Conservation (phyloP, 2,888 invertebrate species). For the Furcula furcula region DNA sequence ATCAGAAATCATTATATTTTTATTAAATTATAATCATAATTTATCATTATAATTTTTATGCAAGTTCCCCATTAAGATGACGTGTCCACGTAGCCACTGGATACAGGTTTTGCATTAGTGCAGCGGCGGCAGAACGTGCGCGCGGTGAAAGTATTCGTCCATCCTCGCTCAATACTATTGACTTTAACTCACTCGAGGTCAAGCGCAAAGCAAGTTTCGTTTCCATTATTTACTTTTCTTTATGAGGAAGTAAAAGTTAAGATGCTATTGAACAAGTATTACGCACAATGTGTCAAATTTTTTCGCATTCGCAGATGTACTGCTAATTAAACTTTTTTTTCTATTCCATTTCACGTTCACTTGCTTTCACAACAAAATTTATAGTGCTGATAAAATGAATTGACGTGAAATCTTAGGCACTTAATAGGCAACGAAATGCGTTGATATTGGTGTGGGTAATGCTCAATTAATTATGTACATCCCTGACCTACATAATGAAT, state of each 20-base stretch:
- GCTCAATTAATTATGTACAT: no score
- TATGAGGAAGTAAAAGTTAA: conserved; percentile 64
- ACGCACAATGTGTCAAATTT: conserved; percentile 10
- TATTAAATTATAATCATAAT: no score
- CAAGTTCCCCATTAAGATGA: no score
- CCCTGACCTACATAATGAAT: no score
- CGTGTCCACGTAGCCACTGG: conserved; percentile 32
- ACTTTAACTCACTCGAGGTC: conserved; percentile 56
- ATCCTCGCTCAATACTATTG: conserved; percentile 50
- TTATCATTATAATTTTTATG: no score
- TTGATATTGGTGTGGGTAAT: no score
- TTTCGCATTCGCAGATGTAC: conserved; percentile 1
- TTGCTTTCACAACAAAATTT: conserved; percentile 8
- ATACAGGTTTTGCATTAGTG: conserved; percentile 21
- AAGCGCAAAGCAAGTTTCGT: conserved; percentile 64
- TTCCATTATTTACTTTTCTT: conserved; percentile 55
- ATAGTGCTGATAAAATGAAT: conserved; percentile 8
- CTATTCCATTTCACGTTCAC: conserved; percentile 3
- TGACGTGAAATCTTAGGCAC: no score
- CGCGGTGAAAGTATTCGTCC: conserved; percentile 61
- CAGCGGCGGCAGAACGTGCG: conserved; percentile 26
- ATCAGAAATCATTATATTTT: no score
- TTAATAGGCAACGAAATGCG: no score
- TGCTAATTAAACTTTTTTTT: conserved; percentile 7
- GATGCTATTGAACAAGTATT: conserved; percentile 16